Base-by-base conservation (phyloP, 2,113 vertebrate species). In the Tragelaphus imberbis region DNA sequence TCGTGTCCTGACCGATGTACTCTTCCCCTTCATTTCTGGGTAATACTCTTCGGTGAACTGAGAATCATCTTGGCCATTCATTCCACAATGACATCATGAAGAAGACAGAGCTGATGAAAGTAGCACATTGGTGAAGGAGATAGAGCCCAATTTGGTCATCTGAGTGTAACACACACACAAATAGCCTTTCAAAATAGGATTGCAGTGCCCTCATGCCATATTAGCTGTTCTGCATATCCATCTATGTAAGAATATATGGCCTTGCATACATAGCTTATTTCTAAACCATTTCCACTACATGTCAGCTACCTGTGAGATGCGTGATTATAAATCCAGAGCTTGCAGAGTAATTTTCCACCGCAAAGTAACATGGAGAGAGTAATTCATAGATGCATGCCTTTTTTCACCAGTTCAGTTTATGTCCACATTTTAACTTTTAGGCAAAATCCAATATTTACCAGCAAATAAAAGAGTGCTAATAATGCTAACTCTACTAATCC, bases 371-470 rank as follows among this genome's bases (percentile, higher is more conserved):
- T 7, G 12, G 53, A 86, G 12, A 75, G 28, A 91, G 75, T 63
- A 91, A 58, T 79, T 85, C 53, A n/a, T 23, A 81, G 63, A 21
- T 53, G 15, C 27, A 13, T 88, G 28, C 40, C 88, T 77, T 68
- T 91, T 1, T 84, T 96, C 58, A 90, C 6, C 13, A 65, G n/a
- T 56, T 16, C 15, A 21, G 25, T 75, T 8, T 49, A 28, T 82
- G 58, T 56, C 55, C 75, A 97, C 58, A 19, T 88, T 95, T 94
- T 87, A 92, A 89, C 25, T 49, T 96, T 93, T 55, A 95, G 51
- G 49, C 91, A 92, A 94, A 93, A 96, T 61, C 49, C 47, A 90
- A 63, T 97, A 91, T 86, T 95, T 95, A 84, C 59, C 53, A 94
- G 56, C 16, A 95, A 95, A 92, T 77, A 44, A 44, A 44, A 77